Evolutionary conservation across 2,888 invertebrate genomes (phyloP).

Genomic region (Coenonympha glycerion): DNA sequence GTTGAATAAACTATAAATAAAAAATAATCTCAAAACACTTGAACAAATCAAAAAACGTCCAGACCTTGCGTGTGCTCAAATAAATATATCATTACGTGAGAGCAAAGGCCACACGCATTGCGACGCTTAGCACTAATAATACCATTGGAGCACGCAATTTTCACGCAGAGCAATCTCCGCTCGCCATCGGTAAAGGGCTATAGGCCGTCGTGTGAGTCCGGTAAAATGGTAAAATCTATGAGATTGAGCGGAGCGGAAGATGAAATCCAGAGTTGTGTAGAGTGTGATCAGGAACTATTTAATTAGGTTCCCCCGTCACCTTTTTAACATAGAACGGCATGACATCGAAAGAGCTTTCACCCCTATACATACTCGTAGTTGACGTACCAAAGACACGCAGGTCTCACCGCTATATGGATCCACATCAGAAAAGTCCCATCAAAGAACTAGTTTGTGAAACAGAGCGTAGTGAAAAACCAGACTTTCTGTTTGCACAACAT

Average conservation of each 20-base stretch:
- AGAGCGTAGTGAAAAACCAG: too few relatives aligned
- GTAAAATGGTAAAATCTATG: neutral
- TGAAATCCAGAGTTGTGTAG: too few relatives aligned
- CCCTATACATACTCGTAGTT: too few relatives aligned
- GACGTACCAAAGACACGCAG: too few relatives aligned
- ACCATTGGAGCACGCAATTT: slow-evolving; percentile 57
- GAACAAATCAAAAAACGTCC: neutral
- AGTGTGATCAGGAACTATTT: too few relatives aligned
- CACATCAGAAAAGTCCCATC: too few relatives aligned
- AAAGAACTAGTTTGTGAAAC: too few relatives aligned
- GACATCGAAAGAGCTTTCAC: too few relatives aligned
- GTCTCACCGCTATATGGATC: too few relatives aligned
- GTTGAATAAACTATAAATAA: neutral
- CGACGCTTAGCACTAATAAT: slow-evolving; percentile 41
- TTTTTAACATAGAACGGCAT: too few relatives aligned
- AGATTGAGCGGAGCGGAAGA: neutral
- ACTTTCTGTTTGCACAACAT: too few relatives aligned
- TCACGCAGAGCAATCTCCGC: slow-evolving; percentile 34
- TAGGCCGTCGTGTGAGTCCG: slow-evolving; percentile 7
- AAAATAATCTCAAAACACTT: neutral
- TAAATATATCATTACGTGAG: neutral
- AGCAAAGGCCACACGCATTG: slow-evolving; percentile 30
- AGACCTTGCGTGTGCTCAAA: neutral
- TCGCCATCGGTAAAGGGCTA: neutral
- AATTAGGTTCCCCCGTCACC: too few relatives aligned